Evolutionary conservation across 2,113 vertebrate genomes (phyloP).

Genomic region (Gymnogyps californianus): DNA sequence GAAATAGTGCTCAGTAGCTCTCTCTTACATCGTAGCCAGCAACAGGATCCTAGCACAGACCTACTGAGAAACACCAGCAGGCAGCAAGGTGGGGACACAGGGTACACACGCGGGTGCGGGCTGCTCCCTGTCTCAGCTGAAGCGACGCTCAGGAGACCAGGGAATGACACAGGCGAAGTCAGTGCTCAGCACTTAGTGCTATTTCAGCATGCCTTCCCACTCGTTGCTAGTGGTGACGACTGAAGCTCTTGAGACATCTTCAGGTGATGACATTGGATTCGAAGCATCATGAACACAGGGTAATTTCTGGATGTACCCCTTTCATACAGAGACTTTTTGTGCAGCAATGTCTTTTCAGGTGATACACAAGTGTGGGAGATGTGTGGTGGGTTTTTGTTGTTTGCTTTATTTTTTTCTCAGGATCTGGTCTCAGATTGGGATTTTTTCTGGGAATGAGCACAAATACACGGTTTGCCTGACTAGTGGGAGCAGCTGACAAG

Average conservation of each 20-base stretch:
- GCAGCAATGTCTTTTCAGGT: neutral
- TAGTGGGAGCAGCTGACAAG: fast-evolving
- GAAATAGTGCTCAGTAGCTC: neutral
- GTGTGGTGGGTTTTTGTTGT: neutral
- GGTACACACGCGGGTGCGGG: fast-evolving
- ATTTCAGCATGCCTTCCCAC: neutral
- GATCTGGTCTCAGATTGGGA: neutral
- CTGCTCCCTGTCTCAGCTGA: neutral
- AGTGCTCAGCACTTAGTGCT: neutral
- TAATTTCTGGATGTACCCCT: neutral
- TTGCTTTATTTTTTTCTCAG: neutral
- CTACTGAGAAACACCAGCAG: neutral
- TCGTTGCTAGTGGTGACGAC: neutral
- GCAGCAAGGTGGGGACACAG: neutral
- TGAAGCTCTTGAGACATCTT: neutral
- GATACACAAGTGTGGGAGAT: neutral
- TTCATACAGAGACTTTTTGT: neutral
- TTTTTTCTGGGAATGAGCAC: neutral
- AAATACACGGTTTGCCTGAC: neutral
- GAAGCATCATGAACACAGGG: fast-evolving
- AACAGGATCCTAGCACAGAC: neutral
- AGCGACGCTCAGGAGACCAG: fast-evolving
- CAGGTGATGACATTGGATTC: neutral
- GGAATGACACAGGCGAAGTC: neutral
- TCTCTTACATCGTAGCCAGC: neutral